Evolutionary conservation across 2,888 invertebrate genomes (phyloP).

Genomic region (Aporophyla lueneburgensis): DNA sequence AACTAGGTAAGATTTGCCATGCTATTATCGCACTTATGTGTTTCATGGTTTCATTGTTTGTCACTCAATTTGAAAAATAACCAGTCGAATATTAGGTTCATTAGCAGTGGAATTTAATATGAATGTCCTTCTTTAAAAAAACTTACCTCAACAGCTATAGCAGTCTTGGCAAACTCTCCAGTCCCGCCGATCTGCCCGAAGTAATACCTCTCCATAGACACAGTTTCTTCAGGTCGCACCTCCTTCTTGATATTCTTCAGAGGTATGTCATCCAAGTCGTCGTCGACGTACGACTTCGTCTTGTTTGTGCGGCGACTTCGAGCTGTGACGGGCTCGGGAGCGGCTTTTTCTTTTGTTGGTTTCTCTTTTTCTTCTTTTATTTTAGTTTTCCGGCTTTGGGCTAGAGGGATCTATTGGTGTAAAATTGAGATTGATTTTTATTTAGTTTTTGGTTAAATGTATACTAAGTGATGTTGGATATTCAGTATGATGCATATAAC

Average conservation of each 20-base stretch:
- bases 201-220: slow-evolving; percentile 92
- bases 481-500: background rate
- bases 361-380: slow-evolving; percentile 84
- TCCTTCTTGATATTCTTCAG: slow-evolving; percentile 87
- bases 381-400: slow-evolving; percentile 82
- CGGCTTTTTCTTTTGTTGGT: slow-evolving; percentile 70
- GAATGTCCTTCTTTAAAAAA: background rate
- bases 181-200: slow-evolving; percentile 90
- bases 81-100: background rate
- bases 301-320: slow-evolving; percentile 78
- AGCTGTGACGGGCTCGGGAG: slow-evolving; percentile 43
- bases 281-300: slow-evolving; percentile 80
- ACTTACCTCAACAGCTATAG: slow-evolving; percentile 85
- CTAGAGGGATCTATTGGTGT: slow-evolving; percentile 80
- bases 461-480: background rate
- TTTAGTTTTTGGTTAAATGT: background rate
- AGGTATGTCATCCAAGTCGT: slow-evolving; percentile 84
- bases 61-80: background rate
- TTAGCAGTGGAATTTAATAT: background rate
- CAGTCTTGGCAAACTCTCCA: slow-evolving; percentile 64
- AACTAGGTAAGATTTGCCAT: background rate
- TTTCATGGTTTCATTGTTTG: background rate
- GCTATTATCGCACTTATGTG: background rate
- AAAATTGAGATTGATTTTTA: background rate
- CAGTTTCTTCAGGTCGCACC: slow-evolving; percentile 83